Evolutionary conservation across 1,140 invertebrate genomes (phyloP).

Genomic region (Andrena cerasifolii): DNA sequence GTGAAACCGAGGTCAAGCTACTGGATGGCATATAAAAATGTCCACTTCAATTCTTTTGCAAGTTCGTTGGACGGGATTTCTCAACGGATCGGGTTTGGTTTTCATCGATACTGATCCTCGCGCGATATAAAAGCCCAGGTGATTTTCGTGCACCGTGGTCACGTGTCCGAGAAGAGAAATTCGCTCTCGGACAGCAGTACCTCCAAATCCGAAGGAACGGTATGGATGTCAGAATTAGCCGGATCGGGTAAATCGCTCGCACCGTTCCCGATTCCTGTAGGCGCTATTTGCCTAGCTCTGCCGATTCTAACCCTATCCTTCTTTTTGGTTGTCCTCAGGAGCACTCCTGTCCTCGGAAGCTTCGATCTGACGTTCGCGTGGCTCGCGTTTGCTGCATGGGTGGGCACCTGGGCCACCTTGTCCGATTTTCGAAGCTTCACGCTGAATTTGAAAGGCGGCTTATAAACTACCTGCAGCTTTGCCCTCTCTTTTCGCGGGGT

Average conservation of each 20-base stretch:
- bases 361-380: slow-evolving; percentile 55
- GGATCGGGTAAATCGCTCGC: slow-evolving; percentile 70
- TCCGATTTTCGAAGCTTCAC: slow-evolving; percentile 89
- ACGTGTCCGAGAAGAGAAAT: slow-evolving; percentile 84
- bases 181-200: slow-evolving; percentile 85
- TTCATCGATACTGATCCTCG: background rate
- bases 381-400: slow-evolving; percentile 39
- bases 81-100: background rate
- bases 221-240: slow-evolving; percentile 84
- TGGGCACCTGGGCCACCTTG: slow-evolving; percentile 77
- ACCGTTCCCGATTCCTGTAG: slow-evolving; percentile 63
- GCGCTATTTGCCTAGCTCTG: slow-evolving; percentile 66
- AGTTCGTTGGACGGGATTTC: slow-evolving; percentile 54
- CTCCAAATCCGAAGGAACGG: slow-evolving; percentile 85
- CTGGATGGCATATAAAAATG: slow-evolving; percentile 15
- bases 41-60: slow-evolving; percentile 16
- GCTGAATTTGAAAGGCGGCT: slow-evolving; percentile 92
- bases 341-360: slow-evolving; percentile 79
- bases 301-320: slow-evolving; percentile 74
- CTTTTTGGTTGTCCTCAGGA: slow-evolving; percentile 79
- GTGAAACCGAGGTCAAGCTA: slow-evolving; percentile 23
- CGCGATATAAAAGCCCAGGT: background rate
- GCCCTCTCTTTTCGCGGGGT: slow-evolving; percentile 84
- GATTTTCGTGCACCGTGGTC: slow-evolving; percentile 65
- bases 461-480: slow-evolving; percentile 91